These are phyloP conservation scores for Scaptomyza reducta DNA, from an alignment of 2,888 invertebrate species.

Conservation along the genomic window DNA sequence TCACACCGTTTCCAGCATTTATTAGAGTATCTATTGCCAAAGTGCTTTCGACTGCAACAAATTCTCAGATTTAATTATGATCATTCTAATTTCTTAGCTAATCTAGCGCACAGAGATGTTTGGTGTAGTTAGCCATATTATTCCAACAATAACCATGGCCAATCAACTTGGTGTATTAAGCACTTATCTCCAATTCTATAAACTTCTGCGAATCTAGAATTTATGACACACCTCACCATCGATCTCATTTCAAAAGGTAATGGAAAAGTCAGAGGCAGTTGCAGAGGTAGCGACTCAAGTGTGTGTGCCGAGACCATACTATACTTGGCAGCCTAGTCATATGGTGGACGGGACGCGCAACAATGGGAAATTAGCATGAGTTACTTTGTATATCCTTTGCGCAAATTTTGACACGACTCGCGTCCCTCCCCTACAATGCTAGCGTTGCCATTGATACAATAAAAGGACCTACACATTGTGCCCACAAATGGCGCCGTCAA, in stretches of 20 bases:
- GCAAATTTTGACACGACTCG: constrained; percentile 66
- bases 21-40: background rate
- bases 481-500: constrained; percentile 51
- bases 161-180: constrained; percentile 15
- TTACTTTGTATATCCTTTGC: constrained; percentile 72
- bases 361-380: constrained; percentile 73
- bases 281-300: constrained; percentile 1
- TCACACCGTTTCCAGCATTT: too few relatives aligned
- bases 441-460: constrained; percentile 68
- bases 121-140: constrained; percentile 8
- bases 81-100: background rate
- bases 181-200: constrained; percentile 9
- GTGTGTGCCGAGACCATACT: background rate
- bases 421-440: background rate
- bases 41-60: background rate
- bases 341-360: constrained; percentile 34
- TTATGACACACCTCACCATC: constrained; percentile 11
- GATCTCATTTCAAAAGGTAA: constrained; percentile 10
- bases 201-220: background rate
- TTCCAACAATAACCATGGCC: constrained; percentile 21
- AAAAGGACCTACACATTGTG: constrained; percentile 49
- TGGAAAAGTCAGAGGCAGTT: background rate
- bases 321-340: constrained; percentile 5
- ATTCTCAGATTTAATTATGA: too few relatives aligned
- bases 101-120: background rate